These are phyloP conservation scores for Glossophaga mutica DNA, from an alignment of 2,797 vertebrate genomes.

Conservation along the genomic window DNA sequence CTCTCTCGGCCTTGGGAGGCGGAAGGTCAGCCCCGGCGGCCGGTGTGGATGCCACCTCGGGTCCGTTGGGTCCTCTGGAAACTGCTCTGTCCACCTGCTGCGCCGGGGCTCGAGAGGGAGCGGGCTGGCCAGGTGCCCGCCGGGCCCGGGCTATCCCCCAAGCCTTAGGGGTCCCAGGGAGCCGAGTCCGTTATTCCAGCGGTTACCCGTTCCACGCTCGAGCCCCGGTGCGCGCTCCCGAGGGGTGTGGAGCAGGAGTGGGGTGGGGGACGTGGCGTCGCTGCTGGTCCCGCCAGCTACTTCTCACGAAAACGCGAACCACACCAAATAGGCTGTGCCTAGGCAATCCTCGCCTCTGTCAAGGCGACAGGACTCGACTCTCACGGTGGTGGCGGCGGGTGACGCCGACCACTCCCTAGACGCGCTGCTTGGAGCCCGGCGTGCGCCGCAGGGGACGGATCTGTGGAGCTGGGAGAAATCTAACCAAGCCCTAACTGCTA, in stretches of 20 bases:
- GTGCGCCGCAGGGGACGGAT: neutral
- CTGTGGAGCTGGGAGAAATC: neutral
- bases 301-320: neutral
- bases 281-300: neutral
- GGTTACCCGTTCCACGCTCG: constrained; percentile 44
- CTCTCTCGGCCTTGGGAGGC: neutral
- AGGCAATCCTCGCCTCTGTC: neutral
- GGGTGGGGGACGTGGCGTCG: neutral
- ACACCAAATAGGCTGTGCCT: neutral
- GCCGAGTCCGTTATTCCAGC: constrained; percentile 57
- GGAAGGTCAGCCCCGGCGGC: neutral
- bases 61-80: neutral
- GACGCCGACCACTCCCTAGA: neutral
- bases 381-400: neutral
- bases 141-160: rapidly evolving
- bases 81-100: neutral
- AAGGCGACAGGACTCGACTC: neutral
- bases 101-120: neutral
- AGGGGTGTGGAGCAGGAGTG: neutral
- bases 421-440: neutral
- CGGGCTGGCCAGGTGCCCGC: neutral
- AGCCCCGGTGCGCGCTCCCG: neutral
- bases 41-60: neutral
- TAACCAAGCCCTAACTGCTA: neutral
- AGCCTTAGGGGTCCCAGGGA: neutral